A percentile compares a stretch with the other conserved stretches of the same genome.
phyloP scores from a whole-genome alignment of 2,888 invertebrate species.

The Phaonia tiefii region DNA sequence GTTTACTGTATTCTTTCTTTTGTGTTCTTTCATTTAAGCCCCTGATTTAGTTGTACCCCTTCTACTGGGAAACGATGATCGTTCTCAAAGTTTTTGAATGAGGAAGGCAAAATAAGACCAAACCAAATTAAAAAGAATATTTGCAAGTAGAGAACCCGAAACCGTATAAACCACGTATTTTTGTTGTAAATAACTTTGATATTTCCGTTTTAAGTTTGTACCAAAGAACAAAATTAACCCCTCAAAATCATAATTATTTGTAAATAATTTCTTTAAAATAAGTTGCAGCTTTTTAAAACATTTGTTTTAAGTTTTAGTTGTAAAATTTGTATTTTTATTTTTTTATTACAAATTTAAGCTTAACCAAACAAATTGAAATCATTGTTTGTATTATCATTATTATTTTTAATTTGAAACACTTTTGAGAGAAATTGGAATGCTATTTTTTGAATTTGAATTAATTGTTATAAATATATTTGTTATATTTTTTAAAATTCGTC shows the following conservation, averaged over 20 bases:
- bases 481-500: constrained; percentile 21
- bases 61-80: constrained; percentile 67
- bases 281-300: constrained; percentile 59
- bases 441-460: constrained; percentile 27
- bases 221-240: neutral
- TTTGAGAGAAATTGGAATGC: constrained; percentile 32
- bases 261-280: constrained; percentile 43
- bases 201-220: constrained; percentile 17
- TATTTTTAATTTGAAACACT: constrained; percentile 25
- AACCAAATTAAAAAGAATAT: constrained; percentile 23
- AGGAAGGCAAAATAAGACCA: constrained; percentile 41
- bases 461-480: constrained; percentile 25
- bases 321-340: constrained; percentile 43
- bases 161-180: constrained; percentile 5
- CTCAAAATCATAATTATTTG: constrained; percentile 30
- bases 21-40: constrained; percentile 62
- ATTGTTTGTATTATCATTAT: constrained; percentile 40
- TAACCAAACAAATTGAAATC: constrained; percentile 55
- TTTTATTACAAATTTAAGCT: constrained; percentile 36
- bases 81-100: constrained; percentile 69
- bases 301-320: constrained; percentile 18
- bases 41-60: constrained; percentile 69
- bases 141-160: constrained; percentile 65
- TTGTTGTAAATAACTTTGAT: constrained; percentile 51
- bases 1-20: constrained; percentile 31